A percentile compares a stretch with the other conserved stretches of the same genome.
Evolutionary conservation across 2,113 vertebrate species (phyloP).

Genomic region (Syngnathus typhle): DNA sequence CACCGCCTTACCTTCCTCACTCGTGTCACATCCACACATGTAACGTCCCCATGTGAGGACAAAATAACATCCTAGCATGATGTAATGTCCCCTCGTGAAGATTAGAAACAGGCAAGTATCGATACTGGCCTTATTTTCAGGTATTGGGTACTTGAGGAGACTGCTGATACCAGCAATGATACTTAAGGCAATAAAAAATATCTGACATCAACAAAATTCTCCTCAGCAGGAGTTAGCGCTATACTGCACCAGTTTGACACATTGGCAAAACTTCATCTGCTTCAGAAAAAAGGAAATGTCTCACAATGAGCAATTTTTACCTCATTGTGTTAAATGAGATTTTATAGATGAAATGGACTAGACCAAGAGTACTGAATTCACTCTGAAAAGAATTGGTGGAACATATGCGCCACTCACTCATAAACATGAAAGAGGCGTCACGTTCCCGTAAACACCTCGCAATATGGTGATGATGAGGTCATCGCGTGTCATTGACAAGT

Average conservation of each 20-base stretch:
- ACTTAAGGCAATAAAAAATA: background rate
- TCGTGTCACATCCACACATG: slow-evolving; percentile 35
- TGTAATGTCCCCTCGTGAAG: background rate
- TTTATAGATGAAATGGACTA: too few species aligned
- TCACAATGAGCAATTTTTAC: too few species aligned
- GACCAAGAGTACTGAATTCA: too few species aligned
- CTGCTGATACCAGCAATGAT: background rate
- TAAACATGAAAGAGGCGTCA: slow-evolving; percentile 5
- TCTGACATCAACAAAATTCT: background rate
- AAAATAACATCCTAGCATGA: background rate
- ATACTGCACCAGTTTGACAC: too few species aligned
- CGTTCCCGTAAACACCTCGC: slow-evolving; percentile 40
- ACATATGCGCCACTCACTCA: background rate
- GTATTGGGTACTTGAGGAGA: too few species aligned
- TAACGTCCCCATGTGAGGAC: slow-evolving; percentile 11
- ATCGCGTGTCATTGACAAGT: slow-evolving; percentile 36
- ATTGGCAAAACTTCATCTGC: too few species aligned
- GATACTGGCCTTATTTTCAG: too few species aligned
- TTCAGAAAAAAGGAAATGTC: too few species aligned
- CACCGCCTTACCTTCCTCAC: slow-evolving; percentile 15
- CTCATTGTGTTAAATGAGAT: too few species aligned
- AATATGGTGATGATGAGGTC: slow-evolving; percentile 52
- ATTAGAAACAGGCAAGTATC: too few species aligned
- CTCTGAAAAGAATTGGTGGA: too few species aligned
- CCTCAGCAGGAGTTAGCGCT: too few species aligned